Evolutionary conservation across 2,888 invertebrate genomes (phyloP).

Genomic region (Brachyopa scutellaris): DNA sequence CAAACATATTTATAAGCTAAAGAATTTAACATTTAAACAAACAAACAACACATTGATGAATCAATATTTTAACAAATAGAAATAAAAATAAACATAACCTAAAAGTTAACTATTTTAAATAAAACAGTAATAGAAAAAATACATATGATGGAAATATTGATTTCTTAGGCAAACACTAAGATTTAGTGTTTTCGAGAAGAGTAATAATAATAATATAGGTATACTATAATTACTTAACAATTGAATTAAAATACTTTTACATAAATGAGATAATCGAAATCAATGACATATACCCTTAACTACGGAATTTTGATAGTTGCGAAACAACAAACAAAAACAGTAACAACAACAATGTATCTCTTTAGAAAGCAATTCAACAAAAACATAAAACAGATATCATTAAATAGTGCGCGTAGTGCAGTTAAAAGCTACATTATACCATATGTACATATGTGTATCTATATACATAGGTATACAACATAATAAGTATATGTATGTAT

Average conservation of each 20-base stretch:
- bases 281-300: conserved; percentile 67
- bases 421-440: conserved; percentile 60
- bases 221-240: conserved; percentile 48
- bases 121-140: conserved; percentile 34
- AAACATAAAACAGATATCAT: conserved; percentile 60
- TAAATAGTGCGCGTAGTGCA: conserved; percentile 65
- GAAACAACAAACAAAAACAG: conserved; percentile 26
- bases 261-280: conserved; percentile 69
- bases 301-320: conserved; percentile 66
- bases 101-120: conserved; percentile 72
- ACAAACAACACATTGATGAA: conserved; percentile 58
- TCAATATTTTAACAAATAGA: conserved; percentile 58
- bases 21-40: conserved; percentile 63
- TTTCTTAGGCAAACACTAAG: conserved; percentile 51
- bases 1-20: conserved; percentile 65
- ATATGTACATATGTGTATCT: too few relatives aligned
- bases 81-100: conserved; percentile 56
- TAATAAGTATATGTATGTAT: neutral
- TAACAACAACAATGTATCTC: conserved; percentile 53
- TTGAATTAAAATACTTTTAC: conserved; percentile 63
- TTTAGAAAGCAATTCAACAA: conserved; percentile 60
- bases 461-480: conserved; percentile 25
- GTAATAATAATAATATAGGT: conserved; percentile 20
- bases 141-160: conserved; percentile 32
- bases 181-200: conserved; percentile 56